Evolutionary conservation across 2,797 vertebrate species (phyloP).

Genomic region (Lacerta viridis): DNA sequence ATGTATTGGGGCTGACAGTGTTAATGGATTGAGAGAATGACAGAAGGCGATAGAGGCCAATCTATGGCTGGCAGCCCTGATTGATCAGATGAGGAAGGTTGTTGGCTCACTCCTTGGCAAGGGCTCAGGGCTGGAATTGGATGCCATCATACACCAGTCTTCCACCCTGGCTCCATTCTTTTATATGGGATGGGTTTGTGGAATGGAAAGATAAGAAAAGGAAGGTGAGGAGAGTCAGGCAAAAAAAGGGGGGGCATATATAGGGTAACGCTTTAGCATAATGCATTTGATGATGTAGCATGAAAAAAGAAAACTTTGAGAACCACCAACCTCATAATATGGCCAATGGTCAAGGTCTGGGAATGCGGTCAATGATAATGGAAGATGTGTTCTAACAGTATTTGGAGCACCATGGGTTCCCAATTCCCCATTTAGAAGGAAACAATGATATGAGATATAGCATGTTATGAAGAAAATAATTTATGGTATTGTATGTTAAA

Average conservation of each 20-base stretch:
- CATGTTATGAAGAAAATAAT: neutral
- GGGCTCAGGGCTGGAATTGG: slow-evolving; percentile 63
- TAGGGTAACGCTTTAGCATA: neutral
- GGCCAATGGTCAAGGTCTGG: too few species aligned
- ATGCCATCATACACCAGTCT: slow-evolving; percentile 34
- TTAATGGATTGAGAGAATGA: slow-evolving; percentile 37
- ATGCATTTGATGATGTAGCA: neutral
- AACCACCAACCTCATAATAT: neutral
- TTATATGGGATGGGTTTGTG: slow-evolving; percentile 9
- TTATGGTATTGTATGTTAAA: neutral
- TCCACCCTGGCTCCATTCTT: slow-evolving; percentile 11
- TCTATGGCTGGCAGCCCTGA: slow-evolving; percentile 43
- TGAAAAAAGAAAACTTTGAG: neutral
- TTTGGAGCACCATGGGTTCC: too few species aligned
- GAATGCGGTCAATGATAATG: neutral
- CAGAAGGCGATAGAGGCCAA: slow-evolving; percentile 31
- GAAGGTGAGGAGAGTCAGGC: too few species aligned
- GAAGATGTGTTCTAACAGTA: neutral
- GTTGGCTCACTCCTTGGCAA: slow-evolving; percentile 49
- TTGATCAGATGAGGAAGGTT: slow-evolving; percentile 60
- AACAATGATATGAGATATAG: neutral
- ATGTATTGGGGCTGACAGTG: neutral
- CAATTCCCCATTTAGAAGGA: neutral
- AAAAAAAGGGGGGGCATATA: neutral
- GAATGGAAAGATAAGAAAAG: neutral